Percentiles rank a stretch among this genome's conserved stretches.
Conservation (phyloP, 2,113 vertebrate species). For the Fulmarus glacialis region DNA sequence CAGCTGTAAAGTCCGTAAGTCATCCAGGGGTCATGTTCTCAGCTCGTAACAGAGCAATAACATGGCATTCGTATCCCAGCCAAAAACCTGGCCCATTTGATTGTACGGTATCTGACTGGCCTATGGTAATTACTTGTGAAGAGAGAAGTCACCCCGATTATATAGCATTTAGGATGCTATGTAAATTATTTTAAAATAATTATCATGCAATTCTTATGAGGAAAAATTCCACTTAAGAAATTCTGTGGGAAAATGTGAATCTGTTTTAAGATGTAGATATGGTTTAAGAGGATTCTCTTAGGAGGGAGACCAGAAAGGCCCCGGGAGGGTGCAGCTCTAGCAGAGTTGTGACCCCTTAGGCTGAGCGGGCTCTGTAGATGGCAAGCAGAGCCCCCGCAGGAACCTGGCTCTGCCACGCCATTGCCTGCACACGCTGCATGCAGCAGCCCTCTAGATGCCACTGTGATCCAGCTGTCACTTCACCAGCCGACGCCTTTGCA, state of each 20-base stretch:
- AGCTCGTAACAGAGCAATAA: accelerated
- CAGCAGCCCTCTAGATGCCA: conserved; percentile 64
- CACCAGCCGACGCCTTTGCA: not conserved
- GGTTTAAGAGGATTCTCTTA: not conserved
- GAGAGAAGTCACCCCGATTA: not conserved
- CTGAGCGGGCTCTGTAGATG: not conserved
- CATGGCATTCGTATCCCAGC: not conserved
- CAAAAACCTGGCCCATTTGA: not conserved
- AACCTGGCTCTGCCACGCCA: not conserved
- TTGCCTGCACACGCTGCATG: not conserved
- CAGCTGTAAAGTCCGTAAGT: not conserved
- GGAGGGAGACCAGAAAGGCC: not conserved
- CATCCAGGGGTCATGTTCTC: not conserved
- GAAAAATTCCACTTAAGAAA: not conserved
- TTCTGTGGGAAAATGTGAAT: not conserved
- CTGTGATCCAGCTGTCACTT: conserved; percentile 49
- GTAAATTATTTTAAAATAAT: not conserved
- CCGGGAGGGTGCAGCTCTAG: not conserved
- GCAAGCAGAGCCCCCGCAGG: not conserved
- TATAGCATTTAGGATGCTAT: not conserved
- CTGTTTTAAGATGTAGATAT: not conserved
- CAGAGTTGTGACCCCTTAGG: not conserved
- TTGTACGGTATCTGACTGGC: not conserved
- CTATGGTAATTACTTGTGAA: not conserved
- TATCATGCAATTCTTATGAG: not conserved